Evolutionary conservation across 2,888 invertebrate genomes (phyloP).

Genomic region (Cephus runcator): DNA sequence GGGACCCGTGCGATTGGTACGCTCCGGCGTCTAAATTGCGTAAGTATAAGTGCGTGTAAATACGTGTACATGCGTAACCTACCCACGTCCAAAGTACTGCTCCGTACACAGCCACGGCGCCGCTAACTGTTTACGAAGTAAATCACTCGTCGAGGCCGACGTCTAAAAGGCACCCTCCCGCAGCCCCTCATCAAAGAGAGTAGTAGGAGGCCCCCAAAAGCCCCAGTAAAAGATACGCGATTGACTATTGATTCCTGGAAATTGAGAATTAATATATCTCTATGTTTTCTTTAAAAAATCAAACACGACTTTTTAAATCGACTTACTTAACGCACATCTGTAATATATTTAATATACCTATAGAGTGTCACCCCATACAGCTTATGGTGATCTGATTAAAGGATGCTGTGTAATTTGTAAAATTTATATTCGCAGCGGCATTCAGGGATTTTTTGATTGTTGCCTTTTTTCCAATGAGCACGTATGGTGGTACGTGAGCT

Average conservation of each 20-base stretch:
- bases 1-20: not conserved
- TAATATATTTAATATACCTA: not conserved
- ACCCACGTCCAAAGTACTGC: not conserved
- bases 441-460: not conserved
- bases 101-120: constrained; percentile 8
- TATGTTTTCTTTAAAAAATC: not conserved
- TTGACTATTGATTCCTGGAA: not conserved
- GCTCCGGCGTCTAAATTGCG: not conserved
- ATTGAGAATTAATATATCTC: not conserved
- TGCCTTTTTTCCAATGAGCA: not conserved
- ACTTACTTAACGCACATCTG: not conserved
- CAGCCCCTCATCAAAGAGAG: constrained; percentile 3
- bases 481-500: not conserved
- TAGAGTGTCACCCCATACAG: not conserved
- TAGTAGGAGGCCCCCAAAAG: not conserved
- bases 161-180: constrained; percentile 6
- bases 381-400: not conserved
- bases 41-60: not conserved
- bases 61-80: constrained; percentile 2
- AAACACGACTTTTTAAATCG: not conserved
- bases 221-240: not conserved
- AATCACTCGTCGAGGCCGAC: constrained; percentile 21
- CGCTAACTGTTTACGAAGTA: constrained; percentile 20
- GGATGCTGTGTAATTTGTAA: not conserved
- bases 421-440: not conserved